phyloP scores from a whole-genome alignment of 2,797 vertebrate species.

The Rhabdophis nuchalis region DNA sequence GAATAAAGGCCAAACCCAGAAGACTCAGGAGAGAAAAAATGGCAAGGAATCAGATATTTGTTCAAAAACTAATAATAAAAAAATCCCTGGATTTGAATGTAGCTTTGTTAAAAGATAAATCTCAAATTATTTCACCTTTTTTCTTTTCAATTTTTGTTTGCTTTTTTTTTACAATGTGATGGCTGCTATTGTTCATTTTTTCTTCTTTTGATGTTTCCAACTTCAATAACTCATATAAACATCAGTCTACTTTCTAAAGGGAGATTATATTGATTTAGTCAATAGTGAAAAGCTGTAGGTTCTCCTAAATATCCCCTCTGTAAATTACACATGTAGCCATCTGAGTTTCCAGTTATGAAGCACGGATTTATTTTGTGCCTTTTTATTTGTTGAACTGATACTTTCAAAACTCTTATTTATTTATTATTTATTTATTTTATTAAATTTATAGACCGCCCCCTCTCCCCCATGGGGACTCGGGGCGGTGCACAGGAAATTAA shows the following conservation, averaged over 20 bases:
- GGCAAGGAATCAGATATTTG: neutral
- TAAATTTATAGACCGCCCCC: too few species aligned
- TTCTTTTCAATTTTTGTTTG: neutral
- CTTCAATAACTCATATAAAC: neutral
- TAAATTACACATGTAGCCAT: fast-evolving
- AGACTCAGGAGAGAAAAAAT: constrained; percentile 9
- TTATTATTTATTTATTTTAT: too few species aligned
- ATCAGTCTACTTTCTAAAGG: neutral
- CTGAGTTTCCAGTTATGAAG: neutral
- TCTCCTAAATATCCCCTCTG: neutral
- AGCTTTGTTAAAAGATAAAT: neutral
- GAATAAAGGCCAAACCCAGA: constrained; percentile 30
- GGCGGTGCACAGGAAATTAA: too few species aligned
- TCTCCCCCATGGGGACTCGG: too few species aligned
- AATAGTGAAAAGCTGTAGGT: constrained; percentile 25
- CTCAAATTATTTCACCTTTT: neutral
- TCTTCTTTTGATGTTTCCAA: constrained; percentile 11
- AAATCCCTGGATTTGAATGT: neutral
- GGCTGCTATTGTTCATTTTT: neutral
- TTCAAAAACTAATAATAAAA: constrained; percentile 1
- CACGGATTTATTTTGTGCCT: neutral
- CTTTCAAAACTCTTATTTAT: neutral
- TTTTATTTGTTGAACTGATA: neutral
- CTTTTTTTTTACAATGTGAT: neutral
- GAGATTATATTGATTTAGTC: constrained; percentile 24